Percentiles rank a stretch among this genome's conserved stretches.
These are phyloP conservation scores for Acrobasis suavella DNA, from an alignment of 2,888 invertebrate species.

Conservation along the genomic window DNA sequence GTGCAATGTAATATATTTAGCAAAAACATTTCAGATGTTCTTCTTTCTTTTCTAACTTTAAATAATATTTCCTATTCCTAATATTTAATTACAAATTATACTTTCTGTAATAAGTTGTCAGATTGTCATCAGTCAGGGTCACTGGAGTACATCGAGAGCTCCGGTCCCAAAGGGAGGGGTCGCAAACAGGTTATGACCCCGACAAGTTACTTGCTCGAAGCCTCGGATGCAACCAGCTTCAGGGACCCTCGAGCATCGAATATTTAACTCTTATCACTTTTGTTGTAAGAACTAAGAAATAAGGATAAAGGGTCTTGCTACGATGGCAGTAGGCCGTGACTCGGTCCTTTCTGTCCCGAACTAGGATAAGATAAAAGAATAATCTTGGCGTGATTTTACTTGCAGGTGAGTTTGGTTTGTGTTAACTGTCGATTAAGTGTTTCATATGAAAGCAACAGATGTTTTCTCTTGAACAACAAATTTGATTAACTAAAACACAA, in stretches of 20 bases:
- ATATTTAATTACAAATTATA: too few species aligned
- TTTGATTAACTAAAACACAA: too few species aligned
- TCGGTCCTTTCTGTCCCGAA: slow-evolving; percentile 69
- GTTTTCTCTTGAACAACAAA: not conserved
- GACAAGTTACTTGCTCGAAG: slow-evolving; percentile 79
- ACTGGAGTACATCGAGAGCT: slow-evolving; percentile 67
- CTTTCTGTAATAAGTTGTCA: not conserved
- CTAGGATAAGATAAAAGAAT: slow-evolving; percentile 76
- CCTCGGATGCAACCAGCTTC: slow-evolving; percentile 60
- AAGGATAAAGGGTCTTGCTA: slow-evolving; percentile 44
- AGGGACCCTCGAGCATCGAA: slow-evolving; percentile 53
- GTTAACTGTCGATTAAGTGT: slow-evolving; percentile 5
- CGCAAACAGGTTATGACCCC: slow-evolving; percentile 82
- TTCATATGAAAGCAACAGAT: not conserved
- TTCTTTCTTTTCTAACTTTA: too few species aligned
- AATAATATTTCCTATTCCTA: too few species aligned
- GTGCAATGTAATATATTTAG: too few species aligned
- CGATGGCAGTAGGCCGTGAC: slow-evolving; percentile 53
- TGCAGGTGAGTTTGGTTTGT: slow-evolving; percentile 41
- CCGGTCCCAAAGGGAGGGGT: slow-evolving; percentile 76
- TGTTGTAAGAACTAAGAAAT: slow-evolving; percentile 31
- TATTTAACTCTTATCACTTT: slow-evolving; percentile 41
- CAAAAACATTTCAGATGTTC: too few species aligned
- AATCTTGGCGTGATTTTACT: slow-evolving; percentile 58
- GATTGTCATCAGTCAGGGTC: slow-evolving; percentile 63